Evolutionary conservation across 2,113 vertebrate species (phyloP).

Genomic region (Glaucomys volans): DNA sequence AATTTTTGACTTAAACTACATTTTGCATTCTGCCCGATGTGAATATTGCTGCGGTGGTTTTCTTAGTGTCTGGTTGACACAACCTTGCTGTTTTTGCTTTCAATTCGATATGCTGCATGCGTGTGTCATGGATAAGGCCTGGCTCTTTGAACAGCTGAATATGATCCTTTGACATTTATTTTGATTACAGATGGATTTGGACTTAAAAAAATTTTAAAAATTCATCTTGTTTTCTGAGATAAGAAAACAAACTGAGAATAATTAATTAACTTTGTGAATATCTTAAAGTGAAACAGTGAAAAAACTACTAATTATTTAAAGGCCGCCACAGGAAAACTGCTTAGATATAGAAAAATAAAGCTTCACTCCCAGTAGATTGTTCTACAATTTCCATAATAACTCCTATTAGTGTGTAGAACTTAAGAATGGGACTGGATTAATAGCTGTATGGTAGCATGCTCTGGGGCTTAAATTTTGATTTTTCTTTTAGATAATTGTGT

Average conservation of each 20-base stretch:
- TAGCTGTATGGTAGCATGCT: neutral
- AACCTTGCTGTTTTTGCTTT: neutral
- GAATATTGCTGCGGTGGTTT: neutral
- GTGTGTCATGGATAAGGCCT: neutral
- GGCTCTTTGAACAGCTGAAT: neutral
- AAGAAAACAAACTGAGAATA: neutral
- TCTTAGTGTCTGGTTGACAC: neutral
- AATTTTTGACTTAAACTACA: neutral
- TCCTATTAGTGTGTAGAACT: neutral
- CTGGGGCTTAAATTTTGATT: slow-evolving; percentile 3
- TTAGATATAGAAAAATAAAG: neutral
- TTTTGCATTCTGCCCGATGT: neutral
- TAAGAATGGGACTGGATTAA: neutral
- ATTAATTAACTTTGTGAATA: neutral
- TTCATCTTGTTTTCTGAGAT: neutral
- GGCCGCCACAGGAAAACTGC: neutral
- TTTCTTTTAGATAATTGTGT: neutral
- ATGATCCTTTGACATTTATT: neutral
- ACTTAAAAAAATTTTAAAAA: neutral
- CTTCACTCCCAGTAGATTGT: neutral
- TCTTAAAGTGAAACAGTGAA: neutral
- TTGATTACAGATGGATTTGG: neutral
- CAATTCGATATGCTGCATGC: neutral
- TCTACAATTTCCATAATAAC: neutral
- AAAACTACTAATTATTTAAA: neutral